Conservation (phyloP, 2,888 invertebrate genomes). For the Acrobasis repandana region DNA sequence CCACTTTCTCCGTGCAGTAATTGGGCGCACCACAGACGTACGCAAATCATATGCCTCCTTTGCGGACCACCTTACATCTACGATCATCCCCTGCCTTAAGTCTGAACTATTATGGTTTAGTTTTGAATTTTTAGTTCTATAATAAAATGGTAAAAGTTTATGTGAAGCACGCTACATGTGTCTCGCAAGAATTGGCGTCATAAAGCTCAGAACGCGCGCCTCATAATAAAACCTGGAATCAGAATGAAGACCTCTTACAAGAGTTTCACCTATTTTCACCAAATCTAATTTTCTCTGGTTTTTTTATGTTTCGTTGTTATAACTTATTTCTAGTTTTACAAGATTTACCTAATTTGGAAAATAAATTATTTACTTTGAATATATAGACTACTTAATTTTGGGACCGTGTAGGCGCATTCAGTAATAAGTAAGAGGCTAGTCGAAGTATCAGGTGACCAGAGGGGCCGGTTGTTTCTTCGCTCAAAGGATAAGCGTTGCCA, state of each 20-base stretch:
- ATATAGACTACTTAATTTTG: too few relatives aligned
- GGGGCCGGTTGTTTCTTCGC: too few relatives aligned
- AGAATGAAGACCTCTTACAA: constrained; percentile 23
- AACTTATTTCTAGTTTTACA: too few relatives aligned
- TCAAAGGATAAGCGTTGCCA: too few relatives aligned
- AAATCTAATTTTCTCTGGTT: constrained; percentile 5
- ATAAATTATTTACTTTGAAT: too few relatives aligned
- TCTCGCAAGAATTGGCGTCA: constrained; percentile 35
- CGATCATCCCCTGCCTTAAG: background rate
- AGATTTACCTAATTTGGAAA: too few relatives aligned
- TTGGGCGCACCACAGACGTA: constrained; percentile 11
- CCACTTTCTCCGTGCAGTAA: constrained; percentile 13
- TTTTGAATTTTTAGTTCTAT: background rate
- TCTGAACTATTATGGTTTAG: background rate
- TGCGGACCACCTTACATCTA: constrained; percentile 11
- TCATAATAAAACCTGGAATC: constrained; percentile 34
- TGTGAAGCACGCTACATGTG: constrained; percentile 33
- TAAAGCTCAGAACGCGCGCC: constrained; percentile 29
- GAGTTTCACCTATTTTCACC: constrained; percentile 12
- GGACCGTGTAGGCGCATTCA: too few relatives aligned
- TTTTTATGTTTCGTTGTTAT: background rate
- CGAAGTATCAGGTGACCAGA: too few relatives aligned
- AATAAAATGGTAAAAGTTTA: constrained; percentile 29
- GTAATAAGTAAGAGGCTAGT: too few relatives aligned
- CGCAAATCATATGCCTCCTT: constrained; percentile 24